Conservation (phyloP, 2,113 vertebrate genomes). For the Pseudorectes ferrugineus region DNA sequence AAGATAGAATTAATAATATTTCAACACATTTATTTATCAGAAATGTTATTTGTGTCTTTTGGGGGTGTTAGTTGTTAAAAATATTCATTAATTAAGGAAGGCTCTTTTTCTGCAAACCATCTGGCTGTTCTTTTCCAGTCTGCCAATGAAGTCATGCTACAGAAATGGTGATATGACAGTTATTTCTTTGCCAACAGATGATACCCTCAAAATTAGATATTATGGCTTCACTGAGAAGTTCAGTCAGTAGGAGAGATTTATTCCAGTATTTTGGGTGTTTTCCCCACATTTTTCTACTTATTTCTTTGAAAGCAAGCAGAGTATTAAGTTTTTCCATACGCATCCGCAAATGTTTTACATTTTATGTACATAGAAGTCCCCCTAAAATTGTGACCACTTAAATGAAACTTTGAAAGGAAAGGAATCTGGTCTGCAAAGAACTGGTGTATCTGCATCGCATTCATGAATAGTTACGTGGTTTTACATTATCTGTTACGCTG, state of each 20-base stretch:
- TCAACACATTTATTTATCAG: background rate
- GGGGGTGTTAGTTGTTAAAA: background rate
- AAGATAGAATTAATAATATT: constrained; percentile 23
- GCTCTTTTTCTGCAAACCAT: constrained; percentile 7
- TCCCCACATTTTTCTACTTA: background rate
- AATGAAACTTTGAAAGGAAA: background rate
- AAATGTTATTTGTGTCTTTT: constrained; percentile 16
- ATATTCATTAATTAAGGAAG: constrained; percentile 15
- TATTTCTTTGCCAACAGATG: constrained; percentile 20
- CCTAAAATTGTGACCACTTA: background rate
- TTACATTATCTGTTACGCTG: background rate
- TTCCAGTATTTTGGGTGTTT: background rate
- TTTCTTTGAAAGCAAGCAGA: background rate
- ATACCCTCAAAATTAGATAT: background rate
- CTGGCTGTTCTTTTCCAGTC: constrained; percentile 50
- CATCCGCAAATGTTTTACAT: background rate
- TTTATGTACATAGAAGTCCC: background rate
- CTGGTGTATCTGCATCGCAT: background rate
- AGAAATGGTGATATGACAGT: constrained; percentile 5
- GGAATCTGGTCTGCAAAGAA: background rate
- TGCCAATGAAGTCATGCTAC: constrained; percentile 18
- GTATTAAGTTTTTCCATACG: background rate
- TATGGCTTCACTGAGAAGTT: background rate
- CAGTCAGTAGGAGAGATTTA: background rate
- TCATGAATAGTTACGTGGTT: background rate